Conservation (phyloP, 2,113 vertebrate species). For the Aegithalos caudatus region DNA sequence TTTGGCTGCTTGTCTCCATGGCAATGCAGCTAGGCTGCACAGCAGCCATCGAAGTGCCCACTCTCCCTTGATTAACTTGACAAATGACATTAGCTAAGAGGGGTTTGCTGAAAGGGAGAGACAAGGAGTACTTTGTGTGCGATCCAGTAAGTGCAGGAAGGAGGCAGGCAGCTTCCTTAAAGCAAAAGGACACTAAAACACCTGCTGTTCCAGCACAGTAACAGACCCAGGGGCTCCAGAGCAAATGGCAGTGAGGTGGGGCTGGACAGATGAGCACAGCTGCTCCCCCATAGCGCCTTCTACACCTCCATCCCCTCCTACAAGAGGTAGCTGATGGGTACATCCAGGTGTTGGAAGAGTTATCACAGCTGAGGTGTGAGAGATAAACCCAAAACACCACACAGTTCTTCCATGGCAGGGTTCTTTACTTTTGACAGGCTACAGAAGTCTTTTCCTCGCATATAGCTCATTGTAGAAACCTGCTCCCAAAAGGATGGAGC, state of each 20-base stretch:
- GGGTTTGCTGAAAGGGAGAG: not conserved
- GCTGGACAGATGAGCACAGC: not conserved
- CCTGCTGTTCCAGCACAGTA: not conserved
- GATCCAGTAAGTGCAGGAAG: not conserved
- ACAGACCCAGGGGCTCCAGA: not conserved
- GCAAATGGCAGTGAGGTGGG: not conserved
- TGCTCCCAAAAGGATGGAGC: not conserved
- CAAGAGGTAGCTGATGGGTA: not conserved
- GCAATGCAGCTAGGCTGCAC: not conserved
- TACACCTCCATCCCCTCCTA: not conserved
- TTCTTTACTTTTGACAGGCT: not conserved
- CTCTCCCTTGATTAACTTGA: slow-evolving; percentile 55
- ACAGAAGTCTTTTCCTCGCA: not conserved
- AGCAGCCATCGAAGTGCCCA: slow-evolving; percentile 10
- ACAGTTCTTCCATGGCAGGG: not conserved
- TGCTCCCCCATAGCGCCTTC: accelerated
- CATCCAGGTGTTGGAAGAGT: not conserved
- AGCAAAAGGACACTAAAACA: not conserved
- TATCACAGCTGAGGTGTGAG: not conserved
- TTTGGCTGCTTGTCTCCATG: slow-evolving; percentile 40
- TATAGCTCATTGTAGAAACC: not conserved
- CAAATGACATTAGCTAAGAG: slow-evolving; percentile 42
- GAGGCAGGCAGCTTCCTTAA: not conserved
- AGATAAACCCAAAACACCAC: not conserved
- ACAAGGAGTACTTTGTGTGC: slow-evolving; percentile 39